Evolutionary conservation across 2,113 vertebrate genomes (phyloP).

Genomic region (Amazona vittata): DNA sequence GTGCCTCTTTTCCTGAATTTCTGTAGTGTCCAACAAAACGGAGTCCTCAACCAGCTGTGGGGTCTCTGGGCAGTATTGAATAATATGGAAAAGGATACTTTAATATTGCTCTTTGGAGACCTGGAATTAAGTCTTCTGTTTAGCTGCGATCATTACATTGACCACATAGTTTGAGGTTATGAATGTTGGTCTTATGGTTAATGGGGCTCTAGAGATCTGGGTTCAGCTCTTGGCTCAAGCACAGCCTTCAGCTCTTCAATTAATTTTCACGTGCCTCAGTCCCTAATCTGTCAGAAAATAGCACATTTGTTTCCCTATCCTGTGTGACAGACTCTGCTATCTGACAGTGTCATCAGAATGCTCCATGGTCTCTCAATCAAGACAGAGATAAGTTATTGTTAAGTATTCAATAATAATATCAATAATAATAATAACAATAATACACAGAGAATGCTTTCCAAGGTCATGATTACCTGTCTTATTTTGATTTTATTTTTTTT

Average conservation of each 20-base stretch:
- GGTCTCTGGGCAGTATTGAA: neutral
- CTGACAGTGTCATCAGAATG: neutral
- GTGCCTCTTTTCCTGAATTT: neutral
- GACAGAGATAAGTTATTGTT: neutral
- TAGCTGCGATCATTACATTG: neutral
- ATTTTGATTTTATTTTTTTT: neutral
- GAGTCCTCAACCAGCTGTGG: neutral
- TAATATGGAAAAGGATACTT: neutral
- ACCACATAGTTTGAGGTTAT: neutral
- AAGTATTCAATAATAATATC: neutral
- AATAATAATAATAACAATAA: neutral
- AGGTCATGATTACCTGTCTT: neutral
- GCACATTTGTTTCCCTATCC: neutral
- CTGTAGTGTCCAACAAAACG: neutral
- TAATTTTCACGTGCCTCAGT: neutral
- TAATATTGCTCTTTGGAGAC: neutral
- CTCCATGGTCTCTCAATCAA: neutral
- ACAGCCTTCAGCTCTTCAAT: neutral
- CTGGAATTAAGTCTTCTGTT: slow-evolving; percentile 6
- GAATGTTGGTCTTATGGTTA: slow-evolving; percentile 5
- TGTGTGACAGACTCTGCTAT: neutral
- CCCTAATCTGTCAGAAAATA: neutral
- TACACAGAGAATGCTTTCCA: neutral
- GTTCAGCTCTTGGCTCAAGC: neutral
- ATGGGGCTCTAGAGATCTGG: neutral